These are phyloP conservation scores for Pagrus major DNA, from an alignment of 2,113 vertebrate genomes.

Conservation along the genomic window DNA sequence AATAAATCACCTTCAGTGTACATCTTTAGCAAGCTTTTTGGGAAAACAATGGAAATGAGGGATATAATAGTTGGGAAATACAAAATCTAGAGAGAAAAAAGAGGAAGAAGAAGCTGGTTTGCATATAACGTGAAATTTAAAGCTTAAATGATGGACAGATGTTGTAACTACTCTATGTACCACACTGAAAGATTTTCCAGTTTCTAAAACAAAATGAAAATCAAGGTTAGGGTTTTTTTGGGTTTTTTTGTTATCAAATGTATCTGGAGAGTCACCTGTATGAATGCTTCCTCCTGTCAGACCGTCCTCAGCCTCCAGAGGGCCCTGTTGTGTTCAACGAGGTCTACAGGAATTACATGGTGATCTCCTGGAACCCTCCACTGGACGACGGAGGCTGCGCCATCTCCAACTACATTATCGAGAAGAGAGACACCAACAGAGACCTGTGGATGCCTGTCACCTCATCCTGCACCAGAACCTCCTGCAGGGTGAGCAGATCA, in stretches of 20 bases:
- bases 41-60: neutral
- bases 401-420: slow-evolving; percentile 96
- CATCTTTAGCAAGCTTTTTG: no score
- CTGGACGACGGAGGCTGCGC: slow-evolving; percentile 96
- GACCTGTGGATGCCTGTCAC: slow-evolving; percentile 98
- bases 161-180: neutral
- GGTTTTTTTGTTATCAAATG: neutral
- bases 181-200: no score
- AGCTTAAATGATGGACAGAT: neutral
- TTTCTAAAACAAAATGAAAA: neutral
- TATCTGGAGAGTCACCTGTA: neutral
- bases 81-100: neutral
- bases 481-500: slow-evolving; percentile 85
- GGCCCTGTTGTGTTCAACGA: slow-evolving; percentile 96
- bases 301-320: slow-evolving; percentile 95
- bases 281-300: slow-evolving; percentile 73
- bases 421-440: slow-evolving; percentile 95
- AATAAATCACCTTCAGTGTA: no score
- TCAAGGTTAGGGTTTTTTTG: neutral
- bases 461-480: slow-evolving; percentile 91
- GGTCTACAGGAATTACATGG: slow-evolving; percentile 94
- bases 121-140: neutral
- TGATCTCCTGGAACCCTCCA: slow-evolving; percentile 97
- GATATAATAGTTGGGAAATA: neutral
- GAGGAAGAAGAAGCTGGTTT: neutral